Evolutionary conservation across 1,140 invertebrate species (phyloP), one percentile per base, ranked within the genome.

Genomic region (Pseudomyrmex gracilis): DNA sequence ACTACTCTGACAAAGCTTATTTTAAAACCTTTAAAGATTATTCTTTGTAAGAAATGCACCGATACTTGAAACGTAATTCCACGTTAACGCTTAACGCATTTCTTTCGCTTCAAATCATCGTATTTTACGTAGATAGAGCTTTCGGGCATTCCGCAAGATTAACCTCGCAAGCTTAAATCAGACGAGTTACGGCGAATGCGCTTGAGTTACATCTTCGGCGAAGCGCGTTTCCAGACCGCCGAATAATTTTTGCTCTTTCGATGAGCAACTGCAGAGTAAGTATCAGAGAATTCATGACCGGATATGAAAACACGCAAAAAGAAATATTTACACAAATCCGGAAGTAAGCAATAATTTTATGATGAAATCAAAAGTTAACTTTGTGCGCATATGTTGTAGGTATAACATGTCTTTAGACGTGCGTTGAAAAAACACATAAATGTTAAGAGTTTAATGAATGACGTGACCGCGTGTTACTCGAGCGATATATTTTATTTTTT

Each of bases 131-230:
- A 76, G 63, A 73, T 57, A 53, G 17, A 34, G 70, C 45, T 63
- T 87, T 82, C 51, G 51, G 66, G 53, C 74, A 73, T 88, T 87
- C 86, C 87, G 45, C 51, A 77, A 85, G 85, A 88, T 88, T 88
- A 88, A 85, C 82, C 66, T 47, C 47, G 58, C 49, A 57, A 74
- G 73, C 55, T 85, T 85, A 84, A 82, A 88, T 84, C 76, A 64
- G 64, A 68, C 34, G 47, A 84, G 76, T 63, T 60, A 34, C 70
- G 45, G 67, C 49, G 73, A 58, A 58, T 73, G 73, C 51, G 61
- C 51, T 70, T 68, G 47, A 87, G 49, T 73, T 73, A 61, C 70
- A 84, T 77, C 24, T 73, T 67, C 51, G 45, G 34, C 53, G 13
- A 51, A 74, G 57, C 66, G 64, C 53, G 55, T 80, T 80, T 80